These are phyloP conservation scores for Selene dorsalis DNA, from an alignment of 2,797 vertebrate species.

Conservation along the genomic window DNA sequence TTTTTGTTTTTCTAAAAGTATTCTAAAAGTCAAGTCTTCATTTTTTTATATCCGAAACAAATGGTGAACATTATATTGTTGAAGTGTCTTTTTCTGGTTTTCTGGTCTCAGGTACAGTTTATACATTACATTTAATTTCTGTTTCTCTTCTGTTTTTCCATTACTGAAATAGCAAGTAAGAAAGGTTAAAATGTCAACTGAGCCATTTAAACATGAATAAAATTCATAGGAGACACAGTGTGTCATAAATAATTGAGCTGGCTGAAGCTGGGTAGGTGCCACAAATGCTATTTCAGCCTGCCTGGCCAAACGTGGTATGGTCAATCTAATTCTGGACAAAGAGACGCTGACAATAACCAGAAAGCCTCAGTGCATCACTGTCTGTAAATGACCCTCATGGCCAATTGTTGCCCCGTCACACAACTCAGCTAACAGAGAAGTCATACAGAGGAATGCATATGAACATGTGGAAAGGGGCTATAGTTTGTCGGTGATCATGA, in stretches of 20 bases:
- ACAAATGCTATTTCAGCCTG: background rate
- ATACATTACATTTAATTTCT: background rate
- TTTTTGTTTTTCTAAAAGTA: background rate
- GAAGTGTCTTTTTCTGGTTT: background rate
- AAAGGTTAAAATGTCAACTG: background rate
- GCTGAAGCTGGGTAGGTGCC: background rate
- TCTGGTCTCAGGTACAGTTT: no score
- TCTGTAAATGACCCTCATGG: conserved; percentile 21
- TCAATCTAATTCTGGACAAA: background rate
- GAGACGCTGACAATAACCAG: background rate
- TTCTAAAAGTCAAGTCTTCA: background rate
- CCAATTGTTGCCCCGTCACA: background rate
- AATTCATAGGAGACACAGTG: background rate
- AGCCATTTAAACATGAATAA: background rate
- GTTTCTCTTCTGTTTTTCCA: background rate
- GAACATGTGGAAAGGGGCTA: background rate
- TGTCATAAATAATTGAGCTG: background rate
- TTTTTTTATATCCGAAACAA: background rate
- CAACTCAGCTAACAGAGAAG: background rate
- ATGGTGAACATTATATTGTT: background rate
- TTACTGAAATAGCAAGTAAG: background rate
- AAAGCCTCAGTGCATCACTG: background rate
- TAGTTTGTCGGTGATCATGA: conserved; percentile 1
- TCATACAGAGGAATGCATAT: background rate
- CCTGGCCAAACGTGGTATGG: background rate